These are phyloP conservation scores for Portunus trituberculatus DNA, from an alignment of 1,140 invertebrate species.

Conservation along the genomic window DNA sequence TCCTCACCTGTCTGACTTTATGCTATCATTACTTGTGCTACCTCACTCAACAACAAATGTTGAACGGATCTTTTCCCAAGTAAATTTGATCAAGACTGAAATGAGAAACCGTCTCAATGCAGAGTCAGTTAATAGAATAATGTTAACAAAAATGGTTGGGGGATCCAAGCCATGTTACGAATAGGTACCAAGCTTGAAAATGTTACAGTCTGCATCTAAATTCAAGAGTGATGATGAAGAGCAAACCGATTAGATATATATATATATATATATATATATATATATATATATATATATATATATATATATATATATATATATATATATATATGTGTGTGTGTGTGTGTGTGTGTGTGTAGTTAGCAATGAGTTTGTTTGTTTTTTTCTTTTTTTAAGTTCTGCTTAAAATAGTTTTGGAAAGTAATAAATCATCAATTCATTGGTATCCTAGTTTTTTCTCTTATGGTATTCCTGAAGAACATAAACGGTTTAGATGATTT, in stretches of 20 bases:
- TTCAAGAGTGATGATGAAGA: constrained; percentile 31
- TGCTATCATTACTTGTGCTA: constrained; percentile 24
- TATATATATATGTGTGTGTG: background rate
- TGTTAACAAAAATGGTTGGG: constrained; percentile 46
- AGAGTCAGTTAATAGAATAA: constrained; percentile 34
- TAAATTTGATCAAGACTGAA: constrained; percentile 41
- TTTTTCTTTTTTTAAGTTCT: background rate
- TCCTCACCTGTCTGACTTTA: constrained; percentile 42
- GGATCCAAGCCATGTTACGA: constrained; percentile 14
- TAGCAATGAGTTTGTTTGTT: background rate
- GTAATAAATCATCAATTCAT: constrained; percentile 33
- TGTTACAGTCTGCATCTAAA: constrained; percentile 37
- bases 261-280: background rate
- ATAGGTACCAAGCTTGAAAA: constrained; percentile 43
- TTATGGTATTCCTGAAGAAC: constrained; percentile 38
- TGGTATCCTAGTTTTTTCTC: background rate
- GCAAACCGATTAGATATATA: background rate
- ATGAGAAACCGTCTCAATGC: constrained; percentile 37
- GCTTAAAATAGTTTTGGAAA: background rate
- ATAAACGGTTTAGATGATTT: background rate
- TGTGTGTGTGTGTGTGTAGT: background rate
- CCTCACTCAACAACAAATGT: constrained; percentile 39
- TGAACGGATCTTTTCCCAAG: constrained; percentile 53
- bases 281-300: background rate
- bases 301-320: background rate